Base-by-base conservation (phyloP, 2,113 vertebrate genomes). In the Oncorhynchus clarkii region DNA sequence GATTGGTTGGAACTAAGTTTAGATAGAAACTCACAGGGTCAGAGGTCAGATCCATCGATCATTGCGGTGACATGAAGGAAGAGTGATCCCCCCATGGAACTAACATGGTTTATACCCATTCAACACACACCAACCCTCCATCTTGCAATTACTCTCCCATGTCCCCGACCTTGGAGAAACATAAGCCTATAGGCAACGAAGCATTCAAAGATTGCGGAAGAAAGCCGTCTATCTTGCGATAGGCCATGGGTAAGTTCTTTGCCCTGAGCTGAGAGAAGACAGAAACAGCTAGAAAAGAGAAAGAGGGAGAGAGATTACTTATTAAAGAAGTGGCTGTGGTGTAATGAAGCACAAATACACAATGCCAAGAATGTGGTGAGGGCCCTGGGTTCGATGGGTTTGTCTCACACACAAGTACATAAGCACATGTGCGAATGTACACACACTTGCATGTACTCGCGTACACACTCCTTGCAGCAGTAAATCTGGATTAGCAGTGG, bases 1-100 rank as follows among this genome's bases (percentile, higher is more conserved):
- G 70, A 89, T 93, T 92, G 90, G 91, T 84, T 90, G 87, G 83
- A 83, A 84, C 9, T 26, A 48, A 91, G 87, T 91, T 93, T 90
- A 85, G 89, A 91, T 87, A 92, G 86, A 90, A 86, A 89, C 85
- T 81, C 74, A 82, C 77, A 68, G 82, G 87, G 87, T 89, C 89
- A 88, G 83, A 85, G 89, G 85, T 91, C 87, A 89, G 73, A 86
- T 86, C 83, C 89, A 89, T 93, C 87, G 75, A 93, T 92, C 90
- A 91, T 86, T 76, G 82, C 81, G 85, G 88, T 89, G 91, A 90
- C 88, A 82, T 86, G 86, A 76, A 84, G 86, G 85, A 89, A 92
- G 89, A 86, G 80, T 89, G 85, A 87, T 88, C 87, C 80, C 79
- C 34, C 79, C 82, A 74, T 72, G 71, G 78, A 78, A 84, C 34